Percentiles rank a stretch among this genome's conserved stretches.
phyloP scores from a whole-genome alignment of 1,140 invertebrate species.

The Arctopsyche grandis region DNA sequence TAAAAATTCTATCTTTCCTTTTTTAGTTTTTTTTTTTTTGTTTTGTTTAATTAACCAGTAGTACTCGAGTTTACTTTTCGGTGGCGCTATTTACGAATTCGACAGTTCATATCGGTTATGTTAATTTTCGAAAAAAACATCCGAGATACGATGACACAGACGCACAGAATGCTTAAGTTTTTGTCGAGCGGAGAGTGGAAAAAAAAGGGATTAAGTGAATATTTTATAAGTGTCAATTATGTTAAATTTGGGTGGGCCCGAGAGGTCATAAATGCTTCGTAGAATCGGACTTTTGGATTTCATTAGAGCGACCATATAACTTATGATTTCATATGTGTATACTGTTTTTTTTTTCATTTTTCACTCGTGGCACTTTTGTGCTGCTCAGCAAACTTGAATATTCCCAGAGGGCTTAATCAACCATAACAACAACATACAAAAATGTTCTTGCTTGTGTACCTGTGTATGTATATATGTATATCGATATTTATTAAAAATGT shows the following conservation, averaged over 20 bases:
- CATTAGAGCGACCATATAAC: slow-evolving; percentile 48
- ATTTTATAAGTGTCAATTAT: slow-evolving; percentile 49
- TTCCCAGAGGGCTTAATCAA: slow-evolving; percentile 30
- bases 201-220: slow-evolving; percentile 17
- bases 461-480: background rate
- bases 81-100: background rate
- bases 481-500: background rate
- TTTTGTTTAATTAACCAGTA: background rate
- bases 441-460: too few species aligned
- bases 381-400: slow-evolving; percentile 15
- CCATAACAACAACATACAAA: slow-evolving; percentile 21
- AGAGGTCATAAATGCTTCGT: slow-evolving; percentile 28
- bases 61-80: background rate
- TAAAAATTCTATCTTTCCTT: background rate
- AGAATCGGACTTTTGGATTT: slow-evolving; percentile 38
- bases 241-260: slow-evolving; percentile 27
- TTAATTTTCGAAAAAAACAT: too few species aligned
- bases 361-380: slow-evolving; percentile 41
- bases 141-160: too few species aligned
- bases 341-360: slow-evolving; percentile 32
- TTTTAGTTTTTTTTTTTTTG: background rate
- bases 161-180: too few species aligned
- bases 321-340: slow-evolving; percentile 41
- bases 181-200: background rate
- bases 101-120: too few species aligned